These are phyloP conservation scores for Meghimatium bilineatum DNA, from an alignment of 2,888 invertebrate species.

Conservation along the genomic window DNA sequence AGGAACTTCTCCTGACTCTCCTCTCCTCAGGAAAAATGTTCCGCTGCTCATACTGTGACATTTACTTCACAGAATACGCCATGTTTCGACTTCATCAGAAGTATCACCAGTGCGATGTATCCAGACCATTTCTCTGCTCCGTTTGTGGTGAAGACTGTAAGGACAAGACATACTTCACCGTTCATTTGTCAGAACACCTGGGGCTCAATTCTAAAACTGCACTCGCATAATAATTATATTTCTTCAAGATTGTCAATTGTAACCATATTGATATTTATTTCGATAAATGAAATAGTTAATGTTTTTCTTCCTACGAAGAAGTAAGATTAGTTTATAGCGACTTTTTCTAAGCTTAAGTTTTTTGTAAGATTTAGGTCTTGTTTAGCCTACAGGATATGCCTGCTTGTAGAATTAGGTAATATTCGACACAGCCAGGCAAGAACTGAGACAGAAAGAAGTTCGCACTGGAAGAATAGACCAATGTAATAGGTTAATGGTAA, in stretches of 20 bases:
- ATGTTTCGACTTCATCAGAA: slow-evolving; percentile 71
- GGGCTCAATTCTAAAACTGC: slow-evolving; percentile 48
- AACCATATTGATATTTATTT: not conserved
- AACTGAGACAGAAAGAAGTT: too few relatives aligned
- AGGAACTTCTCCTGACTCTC: slow-evolving; percentile 65
- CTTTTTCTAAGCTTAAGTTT: too few relatives aligned
- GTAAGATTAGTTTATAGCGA: too few relatives aligned
- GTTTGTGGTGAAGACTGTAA: slow-evolving; percentile 70
- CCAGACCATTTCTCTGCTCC: slow-evolving; percentile 65
- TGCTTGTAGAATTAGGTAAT: too few relatives aligned
- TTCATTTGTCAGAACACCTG: slow-evolving; percentile 69
- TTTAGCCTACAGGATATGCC: too few relatives aligned
- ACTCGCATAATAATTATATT: not conserved
- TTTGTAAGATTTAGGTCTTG: too few relatives aligned
- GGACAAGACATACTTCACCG: slow-evolving; percentile 68
- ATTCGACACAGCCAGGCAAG: too few relatives aligned
- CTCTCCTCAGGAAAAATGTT: slow-evolving; percentile 66
- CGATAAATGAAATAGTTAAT: not conserved
- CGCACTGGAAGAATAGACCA: too few relatives aligned
- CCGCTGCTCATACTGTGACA: slow-evolving; percentile 69
- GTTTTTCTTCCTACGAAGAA: too few relatives aligned
- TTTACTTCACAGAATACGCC: slow-evolving; percentile 71
- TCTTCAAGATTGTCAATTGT: not conserved
- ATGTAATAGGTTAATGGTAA: too few relatives aligned
- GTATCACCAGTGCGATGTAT: slow-evolving; percentile 61